Base-by-base conservation (phyloP, 2,797 vertebrate species). In the Muscicapa striata region DNA sequence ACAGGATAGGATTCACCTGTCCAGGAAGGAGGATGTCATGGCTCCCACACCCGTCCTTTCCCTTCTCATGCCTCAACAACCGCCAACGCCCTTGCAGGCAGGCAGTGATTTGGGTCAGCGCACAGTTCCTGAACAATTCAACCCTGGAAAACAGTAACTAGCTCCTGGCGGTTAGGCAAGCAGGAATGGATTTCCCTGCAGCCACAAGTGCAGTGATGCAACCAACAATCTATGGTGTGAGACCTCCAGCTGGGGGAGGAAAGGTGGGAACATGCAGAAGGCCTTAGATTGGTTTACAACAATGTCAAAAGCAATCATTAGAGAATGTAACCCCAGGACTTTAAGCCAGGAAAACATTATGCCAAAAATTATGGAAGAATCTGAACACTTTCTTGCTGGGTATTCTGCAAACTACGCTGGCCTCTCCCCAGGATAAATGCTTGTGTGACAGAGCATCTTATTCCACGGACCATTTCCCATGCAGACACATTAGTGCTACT, bases 191-290 rank as follows among this genome's bases (percentile, higher is more conserved):
- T 59, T 81, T 45, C 40, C 14, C 3, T 40, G 78, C 29, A 87
- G 77, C 54, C 62, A 34, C 48, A 73, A 30, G 26, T 20, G 26
- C 30, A 1, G 2, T 66, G 75, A 40, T 2, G 6, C 22, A 69
- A 26, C 13, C 0, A 0, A 54, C 17, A 70, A 26, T 24, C 17
- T 38, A 26, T 0, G 1, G 27, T 0, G 0, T 45, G 38, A 40
- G 61, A 76, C 34, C 13, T 9, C 40, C 38, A 49, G 34, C 38
- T 27, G 38, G 6, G 36, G 8, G 23, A 68, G 19, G 30, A 85
- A 66, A 67, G 79, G 48, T 3, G 0, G 59, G 51, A 68, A 34
- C 0, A 0, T 0, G 30, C 43, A 83, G n/a, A 58, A 48, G 21
- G 66, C 69, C 34, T n/a, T 26, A 17, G 10, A 5, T 0, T 17